Conservation (phyloP, 1,140 invertebrate species). For the Bradysia coprophila region DNA sequence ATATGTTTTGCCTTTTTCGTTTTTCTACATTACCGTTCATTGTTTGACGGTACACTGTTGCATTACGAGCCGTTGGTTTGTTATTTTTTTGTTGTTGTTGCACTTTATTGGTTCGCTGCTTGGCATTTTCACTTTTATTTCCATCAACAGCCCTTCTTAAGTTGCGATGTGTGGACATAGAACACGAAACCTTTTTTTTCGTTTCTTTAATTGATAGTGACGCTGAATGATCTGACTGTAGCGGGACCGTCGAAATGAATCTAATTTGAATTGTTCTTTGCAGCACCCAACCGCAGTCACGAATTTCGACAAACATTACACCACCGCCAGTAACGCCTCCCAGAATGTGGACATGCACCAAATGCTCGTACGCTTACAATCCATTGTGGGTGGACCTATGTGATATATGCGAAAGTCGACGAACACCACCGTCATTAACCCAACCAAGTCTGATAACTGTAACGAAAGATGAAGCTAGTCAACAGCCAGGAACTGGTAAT, state of each 20-base stretch:
- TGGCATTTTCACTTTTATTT: too few relatives aligned
- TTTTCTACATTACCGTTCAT: too few relatives aligned
- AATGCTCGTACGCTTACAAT: conserved; percentile 78
- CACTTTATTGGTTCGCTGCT: not conserved
- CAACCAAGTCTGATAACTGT: conserved; percentile 48
- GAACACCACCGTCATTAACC: conserved; percentile 39
- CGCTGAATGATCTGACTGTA: too few relatives aligned
- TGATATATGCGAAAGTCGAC: conserved; percentile 54
- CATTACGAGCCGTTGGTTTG: not conserved
- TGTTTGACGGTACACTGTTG: not conserved
- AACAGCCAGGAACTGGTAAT: not conserved
- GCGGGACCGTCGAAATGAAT: too few relatives aligned
- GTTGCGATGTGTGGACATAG: too few relatives aligned
- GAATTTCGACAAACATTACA: not conserved
- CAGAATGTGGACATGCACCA: conserved; percentile 70
- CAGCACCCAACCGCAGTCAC: not conserved
- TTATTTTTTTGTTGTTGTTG: not conserved
- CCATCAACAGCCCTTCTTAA: too few relatives aligned
- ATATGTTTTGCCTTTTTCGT: too few relatives aligned
- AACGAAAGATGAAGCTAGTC: conserved; percentile 30
- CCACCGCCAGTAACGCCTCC: conserved; percentile 5
- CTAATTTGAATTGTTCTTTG: too few relatives aligned
- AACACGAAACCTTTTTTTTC: too few relatives aligned
- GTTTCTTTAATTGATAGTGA: too few relatives aligned
- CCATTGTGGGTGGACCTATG: conserved; percentile 55